These are phyloP conservation scores for Sinelater perroti DNA, from an alignment of 2,888 invertebrate species.

Conservation along the genomic window DNA sequence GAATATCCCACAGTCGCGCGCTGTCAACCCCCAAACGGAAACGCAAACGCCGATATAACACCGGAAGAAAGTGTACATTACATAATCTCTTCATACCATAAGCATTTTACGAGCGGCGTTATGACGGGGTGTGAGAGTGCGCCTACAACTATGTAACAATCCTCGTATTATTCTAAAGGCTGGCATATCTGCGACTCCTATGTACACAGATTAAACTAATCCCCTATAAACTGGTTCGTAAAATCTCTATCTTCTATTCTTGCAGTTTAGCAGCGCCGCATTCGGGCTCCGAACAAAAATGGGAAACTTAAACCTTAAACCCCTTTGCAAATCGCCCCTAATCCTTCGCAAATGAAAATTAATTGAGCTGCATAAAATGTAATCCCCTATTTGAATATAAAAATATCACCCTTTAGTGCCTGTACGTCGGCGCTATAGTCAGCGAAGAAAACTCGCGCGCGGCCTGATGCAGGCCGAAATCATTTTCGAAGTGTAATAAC, in stretches of 20 bases:
- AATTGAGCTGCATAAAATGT: too few relatives aligned
- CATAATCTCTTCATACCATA: slow-evolving; percentile 48
- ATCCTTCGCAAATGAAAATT: slow-evolving; percentile 14
- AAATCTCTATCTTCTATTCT: slow-evolving; percentile 54
- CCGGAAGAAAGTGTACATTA: slow-evolving; percentile 33
- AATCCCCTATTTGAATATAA: slow-evolving; percentile 1
- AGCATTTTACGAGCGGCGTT: slow-evolving; percentile 48
- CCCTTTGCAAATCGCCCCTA: background rate
- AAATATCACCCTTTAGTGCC: too few relatives aligned
- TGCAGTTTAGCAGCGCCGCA: slow-evolving; percentile 44
- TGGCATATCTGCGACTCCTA: slow-evolving; percentile 50
- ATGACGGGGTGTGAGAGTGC: slow-evolving; percentile 43
- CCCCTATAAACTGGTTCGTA: slow-evolving; percentile 54
- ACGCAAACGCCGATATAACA: slow-evolving; percentile 15
- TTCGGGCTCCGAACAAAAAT: slow-evolving; percentile 39
- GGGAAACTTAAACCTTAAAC: slow-evolving; percentile 18
- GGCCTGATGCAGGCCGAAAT: background rate
- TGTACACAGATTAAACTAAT: slow-evolving; percentile 54
- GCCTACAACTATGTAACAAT: slow-evolving; percentile 47
- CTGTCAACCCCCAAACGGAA: slow-evolving; percentile 3
- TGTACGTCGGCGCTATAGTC: too few relatives aligned
- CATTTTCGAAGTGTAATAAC: slow-evolving; percentile 8
- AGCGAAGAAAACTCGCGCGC: background rate
- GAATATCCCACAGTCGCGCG: slow-evolving; percentile 5
- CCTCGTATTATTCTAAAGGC: slow-evolving; percentile 47